Base-by-base conservation (phyloP, 2,113 vertebrate species). In the Machaerirhynchus nigripectus region DNA sequence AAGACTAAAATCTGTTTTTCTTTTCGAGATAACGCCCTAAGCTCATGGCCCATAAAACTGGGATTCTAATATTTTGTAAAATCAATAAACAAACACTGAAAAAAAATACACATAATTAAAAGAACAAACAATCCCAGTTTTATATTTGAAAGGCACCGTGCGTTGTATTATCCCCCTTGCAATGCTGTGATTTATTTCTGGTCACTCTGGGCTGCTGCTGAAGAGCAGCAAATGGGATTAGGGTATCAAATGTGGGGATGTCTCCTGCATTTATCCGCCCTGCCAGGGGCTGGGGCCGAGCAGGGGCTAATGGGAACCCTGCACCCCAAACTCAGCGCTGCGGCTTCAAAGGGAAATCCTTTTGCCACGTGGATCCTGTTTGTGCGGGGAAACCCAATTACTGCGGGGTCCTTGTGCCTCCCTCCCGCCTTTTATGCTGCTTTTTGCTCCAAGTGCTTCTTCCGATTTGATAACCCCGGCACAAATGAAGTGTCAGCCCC, bases 351-450 rank as follows among this genome's bases (percentile, higher is more conserved):
- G 61, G 73, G 52, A 87, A 75, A 91, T 12, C 77, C 37, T 90
- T 27, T 2, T 26, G 70, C 87, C 49, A 8, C 53, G 7, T 1
- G 61, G 89, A 71, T 71, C 77, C 65, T 77, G 26, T 90, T 77
- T 56, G 57, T 52, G 74, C 9, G 79, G 88, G 88, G 84, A 96
- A 96, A 85, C 92, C 82, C 95, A 94, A 90, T 97, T 93, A 83
- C 75, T 17, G 55, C 22, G 3, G 75, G 87, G 47, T 68, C 40
- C 92, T 49, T 39, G 81, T 20, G 27, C 52, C 84, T 73, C 42
- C 23, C 77, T 50, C 30, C 27, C 55, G 31, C 31, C 82, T 88
- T 83, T 86, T 56, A 52, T 55, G 76, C 63, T 40, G 80, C 92
- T 70, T 57, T 95, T 70, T 46, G 67, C 96, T 74, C 4, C 75